Conservation (phyloP, 2,113 vertebrate genomes). For the Sclerurus mexicanus region DNA sequence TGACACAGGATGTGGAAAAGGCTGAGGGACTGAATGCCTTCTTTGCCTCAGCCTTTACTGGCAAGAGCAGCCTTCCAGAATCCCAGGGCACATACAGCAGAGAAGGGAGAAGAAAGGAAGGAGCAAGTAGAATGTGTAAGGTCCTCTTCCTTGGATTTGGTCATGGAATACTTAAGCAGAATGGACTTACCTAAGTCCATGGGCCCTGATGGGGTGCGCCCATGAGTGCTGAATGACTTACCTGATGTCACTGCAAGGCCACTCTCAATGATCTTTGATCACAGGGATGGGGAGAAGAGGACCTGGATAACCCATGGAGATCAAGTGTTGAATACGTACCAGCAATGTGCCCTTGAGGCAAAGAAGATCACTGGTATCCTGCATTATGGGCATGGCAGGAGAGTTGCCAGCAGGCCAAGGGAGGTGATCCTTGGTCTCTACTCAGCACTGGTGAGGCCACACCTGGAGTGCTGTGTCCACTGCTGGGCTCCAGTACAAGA, state of each 20-base stretch:
- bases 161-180: not conserved
- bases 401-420: fast-evolving
- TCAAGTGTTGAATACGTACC: not conserved
- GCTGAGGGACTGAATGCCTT: not conserved
- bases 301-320: not conserved
- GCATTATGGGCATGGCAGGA: not conserved
- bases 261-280: not conserved
- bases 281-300: not conserved
- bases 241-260: not conserved
- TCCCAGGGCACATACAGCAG: not conserved
- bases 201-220: not conserved
- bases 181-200: not conserved
- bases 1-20: not conserved
- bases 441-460: not conserved
- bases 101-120: not conserved
- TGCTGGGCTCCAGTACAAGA: not conserved
- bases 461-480: not conserved
- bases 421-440: not conserved
- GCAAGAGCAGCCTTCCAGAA: fast-evolving
- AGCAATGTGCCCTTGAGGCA: not conserved
- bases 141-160: not conserved
- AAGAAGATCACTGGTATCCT: not conserved
- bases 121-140: not conserved
- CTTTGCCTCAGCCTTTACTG: not conserved
- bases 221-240: not conserved